phyloP scores from a whole-genome alignment of 2,797 vertebrate genomes.

The Hylomyscus alleni region DNA sequence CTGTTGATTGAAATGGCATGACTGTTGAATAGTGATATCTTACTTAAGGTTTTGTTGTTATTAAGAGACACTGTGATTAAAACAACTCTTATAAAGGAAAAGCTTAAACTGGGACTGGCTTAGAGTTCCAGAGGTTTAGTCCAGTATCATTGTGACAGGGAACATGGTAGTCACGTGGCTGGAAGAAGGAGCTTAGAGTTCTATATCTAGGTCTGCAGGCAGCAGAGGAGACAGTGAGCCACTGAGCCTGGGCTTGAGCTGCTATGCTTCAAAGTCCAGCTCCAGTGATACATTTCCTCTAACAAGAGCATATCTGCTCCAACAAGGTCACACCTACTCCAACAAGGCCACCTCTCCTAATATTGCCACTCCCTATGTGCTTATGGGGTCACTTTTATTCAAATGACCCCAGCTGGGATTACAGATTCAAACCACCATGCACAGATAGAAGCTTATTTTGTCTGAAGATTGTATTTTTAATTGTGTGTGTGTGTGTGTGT shows the following conservation, averaged over 20 bases:
- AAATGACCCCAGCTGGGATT: background rate
- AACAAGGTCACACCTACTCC: too few species aligned
- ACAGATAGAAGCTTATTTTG: background rate
- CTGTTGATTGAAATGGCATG: background rate
- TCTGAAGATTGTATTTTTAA: background rate
- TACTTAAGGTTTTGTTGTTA: background rate
- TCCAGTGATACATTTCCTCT: background rate
- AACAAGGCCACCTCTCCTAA: background rate
- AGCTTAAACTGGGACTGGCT: background rate
- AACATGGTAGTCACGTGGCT: background rate
- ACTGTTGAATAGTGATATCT: background rate
- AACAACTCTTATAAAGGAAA: background rate
- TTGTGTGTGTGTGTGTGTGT: background rate
- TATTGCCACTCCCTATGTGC: background rate
- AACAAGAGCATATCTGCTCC: background rate
- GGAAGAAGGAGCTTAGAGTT: background rate
- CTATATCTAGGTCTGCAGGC: background rate
- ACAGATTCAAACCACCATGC: too few species aligned
- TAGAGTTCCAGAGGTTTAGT: background rate
- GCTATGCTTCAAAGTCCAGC: background rate
- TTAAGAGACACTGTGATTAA: background rate
- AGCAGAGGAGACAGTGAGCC: background rate
- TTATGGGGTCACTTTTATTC: background rate
- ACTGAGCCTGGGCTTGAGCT: background rate
- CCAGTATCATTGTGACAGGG: background rate